A percentile compares a stretch with the other conserved stretches of the same genome.
Conservation (phyloP, 2,797 vertebrate genomes). For the Synaphobranchus kaupii region DNA sequence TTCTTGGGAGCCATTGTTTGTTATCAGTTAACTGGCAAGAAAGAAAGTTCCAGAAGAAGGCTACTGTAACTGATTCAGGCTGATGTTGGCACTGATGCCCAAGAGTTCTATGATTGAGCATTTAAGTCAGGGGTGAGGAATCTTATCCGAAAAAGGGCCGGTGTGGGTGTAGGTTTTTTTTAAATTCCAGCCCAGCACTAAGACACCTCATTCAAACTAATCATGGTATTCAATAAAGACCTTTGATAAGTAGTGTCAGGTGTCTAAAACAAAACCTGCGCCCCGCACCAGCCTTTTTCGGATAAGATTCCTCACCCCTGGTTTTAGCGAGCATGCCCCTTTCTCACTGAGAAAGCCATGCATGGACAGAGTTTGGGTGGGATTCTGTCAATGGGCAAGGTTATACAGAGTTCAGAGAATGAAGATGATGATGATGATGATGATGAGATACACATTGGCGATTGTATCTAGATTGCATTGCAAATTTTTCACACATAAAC, state of each 20-base stretch:
- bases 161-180: too few relatives aligned
- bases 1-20: neutral
- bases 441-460: too few relatives aligned
- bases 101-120: neutral
- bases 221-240: too few relatives aligned
- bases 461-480: neutral
- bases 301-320: too few relatives aligned
- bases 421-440: too few relatives aligned
- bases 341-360: neutral
- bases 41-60: neutral
- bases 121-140: neutral
- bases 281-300: too few relatives aligned
- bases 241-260: too few relatives aligned
- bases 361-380: constrained; percentile 8
- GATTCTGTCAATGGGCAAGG: constrained; percentile 19
- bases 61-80: neutral
- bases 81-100: neutral
- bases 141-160: too few relatives aligned
- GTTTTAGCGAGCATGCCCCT: neutral
- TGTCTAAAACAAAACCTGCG: too few relatives aligned
- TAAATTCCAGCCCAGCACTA: too few relatives aligned
- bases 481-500: neutral
- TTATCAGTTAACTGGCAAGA: neutral
- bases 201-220: too few relatives aligned
- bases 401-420: neutral